Evolutionary conservation across 2,113 vertebrate genomes (phyloP).

Genomic region (Pluvialis apricaria): DNA sequence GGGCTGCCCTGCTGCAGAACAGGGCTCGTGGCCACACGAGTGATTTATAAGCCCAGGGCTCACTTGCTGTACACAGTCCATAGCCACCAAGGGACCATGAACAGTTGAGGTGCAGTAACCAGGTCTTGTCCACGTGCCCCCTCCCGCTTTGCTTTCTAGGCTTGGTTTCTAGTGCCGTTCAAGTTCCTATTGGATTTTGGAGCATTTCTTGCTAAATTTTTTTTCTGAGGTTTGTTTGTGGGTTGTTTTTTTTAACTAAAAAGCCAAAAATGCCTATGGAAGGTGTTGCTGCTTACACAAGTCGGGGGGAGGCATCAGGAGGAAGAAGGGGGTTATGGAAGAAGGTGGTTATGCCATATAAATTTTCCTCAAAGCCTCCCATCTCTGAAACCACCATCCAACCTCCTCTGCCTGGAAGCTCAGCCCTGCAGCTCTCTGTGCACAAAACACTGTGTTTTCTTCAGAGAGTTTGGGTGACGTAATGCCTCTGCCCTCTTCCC

Average conservation of each 20-base stretch:
- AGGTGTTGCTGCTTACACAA: not conserved
- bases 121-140: not conserved
- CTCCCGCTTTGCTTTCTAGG: not conserved
- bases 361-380: not conserved
- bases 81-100: fast-evolving
- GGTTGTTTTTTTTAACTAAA: no score
- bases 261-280: not conserved
- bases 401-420: not conserved
- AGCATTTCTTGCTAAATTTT: not conserved
- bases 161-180: not conserved
- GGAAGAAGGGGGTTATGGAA: not conserved
- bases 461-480: not conserved
- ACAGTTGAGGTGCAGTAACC: not conserved
- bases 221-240: no score
- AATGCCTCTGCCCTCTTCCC: not conserved
- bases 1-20: not conserved
- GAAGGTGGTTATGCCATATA: not conserved
- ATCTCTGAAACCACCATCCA: not conserved
- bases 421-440: not conserved
- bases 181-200: not conserved
- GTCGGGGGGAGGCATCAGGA: not conserved
- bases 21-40: not conserved
- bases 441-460: not conserved
- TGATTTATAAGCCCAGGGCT: not conserved
- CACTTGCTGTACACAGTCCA: fast-evolving